These are phyloP conservation scores for Malurus alboscapulatus DNA, from an alignment of 2,113 vertebrate genomes.

Conservation along the genomic window DNA sequence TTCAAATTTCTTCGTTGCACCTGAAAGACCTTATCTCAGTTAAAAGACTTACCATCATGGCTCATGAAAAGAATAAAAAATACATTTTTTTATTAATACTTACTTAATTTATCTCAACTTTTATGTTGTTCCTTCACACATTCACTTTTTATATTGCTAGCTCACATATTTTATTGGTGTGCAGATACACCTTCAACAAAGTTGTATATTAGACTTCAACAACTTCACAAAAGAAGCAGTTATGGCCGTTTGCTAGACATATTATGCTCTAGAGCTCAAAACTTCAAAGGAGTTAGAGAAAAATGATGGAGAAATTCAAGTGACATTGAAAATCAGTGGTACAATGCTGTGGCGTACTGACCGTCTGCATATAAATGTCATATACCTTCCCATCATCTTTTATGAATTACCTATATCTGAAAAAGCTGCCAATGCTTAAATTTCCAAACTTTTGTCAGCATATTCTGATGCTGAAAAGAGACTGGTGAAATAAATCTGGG, in stretches of 20 bases:
- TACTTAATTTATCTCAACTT: background rate
- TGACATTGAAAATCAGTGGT: background rate
- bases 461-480: background rate
- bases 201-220: background rate
- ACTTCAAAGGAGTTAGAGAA: background rate
- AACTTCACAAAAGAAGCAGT: background rate
- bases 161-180: background rate
- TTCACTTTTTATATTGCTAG: background rate
- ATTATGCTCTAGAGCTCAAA: background rate
- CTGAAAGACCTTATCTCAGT: background rate
- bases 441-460: background rate
- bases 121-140: background rate
- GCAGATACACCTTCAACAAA: background rate
- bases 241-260: background rate
- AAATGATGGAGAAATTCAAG: background rate
- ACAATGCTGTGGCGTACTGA: background rate
- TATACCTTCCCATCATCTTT: background rate
- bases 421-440: background rate
- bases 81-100: background rate
- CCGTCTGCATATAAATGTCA: background rate
- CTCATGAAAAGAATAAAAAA: background rate
- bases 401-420: background rate
- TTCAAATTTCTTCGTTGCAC: background rate
- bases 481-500: background rate
- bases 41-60: fast-evolving